phyloP scores from a whole-genome alignment of 1,140 invertebrate genomes.

The Drosophila navojoa region DNA sequence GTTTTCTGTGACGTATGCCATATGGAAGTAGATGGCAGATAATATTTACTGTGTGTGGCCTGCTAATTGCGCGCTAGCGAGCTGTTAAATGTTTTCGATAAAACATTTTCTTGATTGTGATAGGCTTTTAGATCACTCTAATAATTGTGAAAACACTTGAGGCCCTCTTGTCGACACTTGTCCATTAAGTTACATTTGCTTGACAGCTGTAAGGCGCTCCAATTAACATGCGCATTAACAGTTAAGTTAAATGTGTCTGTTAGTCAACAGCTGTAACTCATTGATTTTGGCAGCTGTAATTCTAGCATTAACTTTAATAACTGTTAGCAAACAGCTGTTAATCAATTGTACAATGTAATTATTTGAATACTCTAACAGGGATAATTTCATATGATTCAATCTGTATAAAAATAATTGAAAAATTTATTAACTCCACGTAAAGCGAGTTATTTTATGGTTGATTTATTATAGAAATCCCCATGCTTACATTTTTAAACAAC shows the following conservation, averaged over 20 bases:
- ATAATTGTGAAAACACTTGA: background rate
- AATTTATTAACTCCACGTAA: too few relatives aligned
- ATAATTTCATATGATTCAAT: too few relatives aligned
- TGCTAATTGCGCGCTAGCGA: background rate
- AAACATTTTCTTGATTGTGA: background rate
- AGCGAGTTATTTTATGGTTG: too few relatives aligned
- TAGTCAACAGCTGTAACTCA: conserved; percentile 4
- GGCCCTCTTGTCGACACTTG: background rate
- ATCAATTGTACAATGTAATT: too few relatives aligned
- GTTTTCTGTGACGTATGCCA: conserved; percentile 46
- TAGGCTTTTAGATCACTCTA: background rate
- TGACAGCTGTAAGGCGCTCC: conserved; percentile 6
- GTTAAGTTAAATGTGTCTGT: conserved; percentile 2
- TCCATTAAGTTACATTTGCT: background rate
- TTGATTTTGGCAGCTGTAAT: background rate
- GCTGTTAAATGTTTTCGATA: background rate
- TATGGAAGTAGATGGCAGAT: background rate
- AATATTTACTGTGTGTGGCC: background rate
- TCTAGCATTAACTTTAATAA: background rate
- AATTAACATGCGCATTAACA: conserved; percentile 12
- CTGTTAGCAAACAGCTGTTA: too few relatives aligned
- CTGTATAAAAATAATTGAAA: too few relatives aligned
- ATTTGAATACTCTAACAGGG: too few relatives aligned
- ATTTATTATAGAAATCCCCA: too few relatives aligned
- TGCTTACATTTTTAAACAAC: too few relatives aligned